phyloP scores from a whole-genome alignment of 53 echinoderm and acorn worm species.

The Pentamera pediparva region DNA sequence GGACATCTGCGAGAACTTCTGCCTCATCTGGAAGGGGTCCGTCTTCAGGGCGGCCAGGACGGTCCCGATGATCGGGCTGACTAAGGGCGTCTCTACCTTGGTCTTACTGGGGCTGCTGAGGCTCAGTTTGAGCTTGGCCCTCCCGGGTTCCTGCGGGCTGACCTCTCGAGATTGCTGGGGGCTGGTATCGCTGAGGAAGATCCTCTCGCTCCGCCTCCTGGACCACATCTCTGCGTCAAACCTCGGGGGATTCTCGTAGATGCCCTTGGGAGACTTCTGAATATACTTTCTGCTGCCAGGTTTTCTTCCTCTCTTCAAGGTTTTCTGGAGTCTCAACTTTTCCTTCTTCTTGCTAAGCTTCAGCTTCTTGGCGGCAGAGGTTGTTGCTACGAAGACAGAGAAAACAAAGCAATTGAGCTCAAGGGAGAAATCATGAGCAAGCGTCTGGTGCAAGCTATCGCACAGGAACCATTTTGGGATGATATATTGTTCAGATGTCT shows the following conservation, averaged over 20 bases:
- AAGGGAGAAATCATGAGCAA: too few relatives aligned
- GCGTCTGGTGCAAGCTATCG: too few relatives aligned
- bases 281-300: background rate
- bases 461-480: too few relatives aligned
- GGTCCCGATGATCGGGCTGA: slow-evolving; percentile 60
- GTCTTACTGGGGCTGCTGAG: background rate
- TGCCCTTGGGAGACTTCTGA: background rate
- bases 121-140: slow-evolving; percentile 19
- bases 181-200: slow-evolving; percentile 90
- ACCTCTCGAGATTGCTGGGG: slow-evolving; percentile 83
- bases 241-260: slow-evolving; percentile 8
- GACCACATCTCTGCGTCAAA: slow-evolving; percentile 87
- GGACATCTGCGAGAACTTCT: slow-evolving; percentile 76
- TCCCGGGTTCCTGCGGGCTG: slow-evolving; percentile 42
- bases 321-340: slow-evolving; percentile 29
- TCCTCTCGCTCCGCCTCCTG: slow-evolving; percentile 84
- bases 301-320: slow-evolving; percentile 24
- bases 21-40: slow-evolving; percentile 82
- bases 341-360: slow-evolving; percentile 49
- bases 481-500: too few relatives aligned
- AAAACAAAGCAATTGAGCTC: background rate
- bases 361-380: slow-evolving; percentile 2
- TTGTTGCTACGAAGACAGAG: background rate
- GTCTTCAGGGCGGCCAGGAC: slow-evolving; percentile 93
- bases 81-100: background rate